phyloP scores from a whole-genome alignment of 1,140 invertebrate species.

The Drosophila watanabei region DNA sequence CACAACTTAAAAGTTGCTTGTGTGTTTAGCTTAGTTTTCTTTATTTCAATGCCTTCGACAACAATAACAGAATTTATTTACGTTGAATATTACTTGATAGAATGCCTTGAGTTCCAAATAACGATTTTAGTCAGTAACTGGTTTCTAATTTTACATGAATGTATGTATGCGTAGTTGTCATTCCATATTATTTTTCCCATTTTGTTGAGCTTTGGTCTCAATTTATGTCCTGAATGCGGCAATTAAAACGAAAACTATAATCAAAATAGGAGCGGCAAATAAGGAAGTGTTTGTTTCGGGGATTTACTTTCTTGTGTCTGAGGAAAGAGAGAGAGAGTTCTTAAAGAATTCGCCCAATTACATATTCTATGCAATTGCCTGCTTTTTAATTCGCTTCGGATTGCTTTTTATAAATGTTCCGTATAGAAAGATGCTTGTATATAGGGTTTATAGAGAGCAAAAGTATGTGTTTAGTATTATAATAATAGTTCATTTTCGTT shows the following conservation, averaged over 20 bases:
- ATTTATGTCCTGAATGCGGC: slow-evolving; percentile 24
- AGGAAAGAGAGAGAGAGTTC: slow-evolving; percentile 23
- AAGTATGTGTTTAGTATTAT: slow-evolving; percentile 62
- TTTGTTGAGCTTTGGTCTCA: slow-evolving; percentile 31
- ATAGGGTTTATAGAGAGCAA: slow-evolving; percentile 76
- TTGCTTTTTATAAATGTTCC: slow-evolving; percentile 57
- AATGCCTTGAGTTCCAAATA: slow-evolving; percentile 44
- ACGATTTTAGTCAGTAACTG: slow-evolving; percentile 43
- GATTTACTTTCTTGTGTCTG: slow-evolving; percentile 9
- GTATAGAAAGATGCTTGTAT: slow-evolving; percentile 76
- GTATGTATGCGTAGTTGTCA: slow-evolving; percentile 67
- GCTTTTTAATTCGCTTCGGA: slow-evolving; percentile 27
- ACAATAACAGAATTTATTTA: slow-evolving; percentile 75
- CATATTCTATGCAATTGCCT: slow-evolving; percentile 36
- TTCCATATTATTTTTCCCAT: slow-evolving; percentile 15
- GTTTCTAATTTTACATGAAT: slow-evolving; percentile 48
- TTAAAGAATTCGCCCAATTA: slow-evolving; percentile 40
- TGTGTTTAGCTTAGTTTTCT: slow-evolving; percentile 33
- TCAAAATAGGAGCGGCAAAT: slow-evolving; percentile 32
- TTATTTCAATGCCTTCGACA: slow-evolving; percentile 56
- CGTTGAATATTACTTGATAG: slow-evolving; percentile 46
- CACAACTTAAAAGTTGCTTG: slow-evolving; percentile 67
- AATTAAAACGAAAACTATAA: slow-evolving; percentile 15
- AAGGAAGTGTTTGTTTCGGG: slow-evolving; percentile 1
- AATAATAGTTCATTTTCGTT: slow-evolving; percentile 56